Percentiles rank a stretch among this genome's conserved stretches.
Evolutionary conservation across 2,888 invertebrate genomes (phyloP).

Genomic region (Apoda limacodes): DNA sequence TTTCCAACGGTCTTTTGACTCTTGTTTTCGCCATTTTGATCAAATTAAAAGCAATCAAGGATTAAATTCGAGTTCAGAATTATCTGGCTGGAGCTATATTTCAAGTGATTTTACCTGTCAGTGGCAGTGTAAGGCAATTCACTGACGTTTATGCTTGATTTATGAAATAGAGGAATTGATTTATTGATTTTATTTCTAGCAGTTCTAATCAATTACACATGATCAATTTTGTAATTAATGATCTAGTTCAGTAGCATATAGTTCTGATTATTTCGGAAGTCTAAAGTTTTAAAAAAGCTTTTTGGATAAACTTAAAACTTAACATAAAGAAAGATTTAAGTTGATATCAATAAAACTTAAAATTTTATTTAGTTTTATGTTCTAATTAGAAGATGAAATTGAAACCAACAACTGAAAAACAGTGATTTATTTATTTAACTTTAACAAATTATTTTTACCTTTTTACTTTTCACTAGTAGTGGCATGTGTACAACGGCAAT

Average conservation of each 20-base stretch:
- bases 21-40: constrained; percentile 34
- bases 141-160: constrained; percentile 35
- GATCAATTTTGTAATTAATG: constrained; percentile 21
- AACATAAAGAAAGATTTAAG: too few relatives aligned
- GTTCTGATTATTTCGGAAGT: too few relatives aligned
- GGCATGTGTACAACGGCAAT: too few relatives aligned
- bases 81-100: constrained; percentile 40
- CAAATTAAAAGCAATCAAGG: constrained; percentile 50
- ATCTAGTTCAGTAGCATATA: constrained; percentile 18
- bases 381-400: too few relatives aligned
- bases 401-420: too few relatives aligned
- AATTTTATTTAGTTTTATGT: too few relatives aligned
- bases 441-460: too few relatives aligned
- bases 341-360: too few relatives aligned
- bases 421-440: too few relatives aligned
- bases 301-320: too few relatives aligned
- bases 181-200: constrained; percentile 44
- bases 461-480: too few relatives aligned
- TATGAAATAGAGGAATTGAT: constrained; percentile 37
- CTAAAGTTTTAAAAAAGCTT: too few relatives aligned
- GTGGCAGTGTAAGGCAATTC: constrained; percentile 24
- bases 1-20: constrained; percentile 39
- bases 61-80: constrained; percentile 48
- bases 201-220: constrained; percentile 43
- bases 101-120: constrained; percentile 50